Percentiles rank a stretch among this genome's conserved stretches.
Conservation (phyloP, 2,888 invertebrate genomes). For the Brachyopa scutellaris region DNA sequence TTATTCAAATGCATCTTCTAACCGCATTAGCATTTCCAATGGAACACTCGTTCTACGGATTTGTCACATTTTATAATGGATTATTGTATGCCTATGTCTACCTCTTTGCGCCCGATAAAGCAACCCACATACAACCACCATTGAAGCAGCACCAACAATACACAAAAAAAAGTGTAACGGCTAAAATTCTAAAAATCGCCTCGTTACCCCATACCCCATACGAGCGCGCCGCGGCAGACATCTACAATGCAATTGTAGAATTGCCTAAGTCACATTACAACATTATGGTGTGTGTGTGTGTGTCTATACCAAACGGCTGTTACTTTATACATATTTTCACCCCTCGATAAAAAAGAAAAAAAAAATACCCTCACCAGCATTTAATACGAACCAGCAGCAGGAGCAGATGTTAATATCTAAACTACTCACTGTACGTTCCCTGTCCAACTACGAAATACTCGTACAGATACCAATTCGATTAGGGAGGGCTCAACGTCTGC, state of each 20-base stretch:
- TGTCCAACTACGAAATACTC: constrained; percentile 19
- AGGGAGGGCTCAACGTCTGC: constrained; percentile 23
- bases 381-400: constrained; percentile 61
- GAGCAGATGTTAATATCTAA: constrained; percentile 62
- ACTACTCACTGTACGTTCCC: constrained; percentile 26
- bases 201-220: constrained; percentile 12
- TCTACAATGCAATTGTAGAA: constrained; percentile 54
- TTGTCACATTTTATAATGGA: constrained; percentile 48
- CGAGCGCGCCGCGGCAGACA: constrained; percentile 1
- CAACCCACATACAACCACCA: constrained; percentile 45
- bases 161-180: constrained; percentile 59
- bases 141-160: background rate
- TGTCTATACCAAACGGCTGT: constrained; percentile 59
- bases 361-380: constrained; percentile 62
- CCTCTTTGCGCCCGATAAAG: constrained; percentile 20
- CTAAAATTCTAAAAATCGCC: constrained; percentile 50
- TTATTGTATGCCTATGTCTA: no score
- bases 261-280: constrained; percentile 56
- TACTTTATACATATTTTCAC: constrained; percentile 59
- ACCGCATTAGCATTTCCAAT: constrained; percentile 26
- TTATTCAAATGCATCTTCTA: background rate
- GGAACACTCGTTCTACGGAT: constrained; percentile 22
- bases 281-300: constrained; percentile 13
- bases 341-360: constrained; percentile 44
- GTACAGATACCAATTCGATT: constrained; percentile 25